Conservation (phyloP, 2,797 vertebrate genomes). For the Acridotheres tristis region DNA sequence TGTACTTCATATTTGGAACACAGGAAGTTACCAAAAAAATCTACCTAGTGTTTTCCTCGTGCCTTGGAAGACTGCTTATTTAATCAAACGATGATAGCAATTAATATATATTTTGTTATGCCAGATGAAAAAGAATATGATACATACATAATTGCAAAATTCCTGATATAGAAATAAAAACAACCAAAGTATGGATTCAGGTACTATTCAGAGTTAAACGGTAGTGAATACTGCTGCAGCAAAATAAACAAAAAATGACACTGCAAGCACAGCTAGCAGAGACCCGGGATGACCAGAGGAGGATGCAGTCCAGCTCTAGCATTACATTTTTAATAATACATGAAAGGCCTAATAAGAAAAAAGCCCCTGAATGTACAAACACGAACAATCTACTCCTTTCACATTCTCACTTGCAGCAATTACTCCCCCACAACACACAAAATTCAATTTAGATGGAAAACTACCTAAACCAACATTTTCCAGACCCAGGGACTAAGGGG, state of each 20-base stretch:
- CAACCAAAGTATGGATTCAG: conserved; percentile 1
- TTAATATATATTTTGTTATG: not conserved
- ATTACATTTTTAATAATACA: not conserved
- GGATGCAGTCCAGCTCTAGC: not conserved
- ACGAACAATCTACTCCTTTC: not conserved
- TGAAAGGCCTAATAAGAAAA: not conserved
- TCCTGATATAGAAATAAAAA: not conserved
- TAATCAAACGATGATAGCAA: not conserved
- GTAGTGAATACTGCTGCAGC: not conserved
- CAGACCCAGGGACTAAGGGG: not conserved
- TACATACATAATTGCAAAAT: not conserved
- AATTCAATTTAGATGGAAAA: not conserved
- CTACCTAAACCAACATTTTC: not conserved
- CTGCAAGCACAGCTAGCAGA: not conserved
- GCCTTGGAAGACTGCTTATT: not conserved
- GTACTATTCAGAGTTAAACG: not conserved
- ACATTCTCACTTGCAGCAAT: not conserved
- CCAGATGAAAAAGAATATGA: not conserved
- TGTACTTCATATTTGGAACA: conserved; percentile 8
- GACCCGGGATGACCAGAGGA: not conserved
- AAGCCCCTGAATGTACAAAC: not conserved
- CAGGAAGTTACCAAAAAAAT: not conserved
- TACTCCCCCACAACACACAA: not conserved
- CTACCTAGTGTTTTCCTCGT: not conserved
- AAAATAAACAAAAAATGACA: not conserved